Base-by-base conservation (phyloP, 2,797 vertebrate genomes). In the Gadopsis marmoratus region DNA sequence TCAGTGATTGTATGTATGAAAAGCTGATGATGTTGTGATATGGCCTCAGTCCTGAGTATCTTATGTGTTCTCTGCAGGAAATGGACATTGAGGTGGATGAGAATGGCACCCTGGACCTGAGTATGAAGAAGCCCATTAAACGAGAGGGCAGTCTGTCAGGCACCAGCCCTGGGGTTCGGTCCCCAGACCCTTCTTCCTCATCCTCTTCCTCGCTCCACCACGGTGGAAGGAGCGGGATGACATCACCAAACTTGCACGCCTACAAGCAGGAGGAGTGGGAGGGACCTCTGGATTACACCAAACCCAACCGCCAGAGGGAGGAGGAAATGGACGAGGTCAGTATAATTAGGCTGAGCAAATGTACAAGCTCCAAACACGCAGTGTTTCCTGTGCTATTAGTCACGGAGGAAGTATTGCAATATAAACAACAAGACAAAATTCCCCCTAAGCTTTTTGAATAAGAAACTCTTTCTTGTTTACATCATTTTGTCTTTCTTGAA, bases 241-340 rank as follows among this genome's bases (percentile, higher is more conserved):
- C 97, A 45, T 98, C 97, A 1, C 97, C 98, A 1, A 97, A 95
- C 87, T 95, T 96, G 50, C 97, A 96, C 78, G 72, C 94, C 67
- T 97, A 98, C 91, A 98, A 98, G 85, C 98, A 97, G 94, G 98
- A 99, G 41, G 97, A 97, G 58, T 99, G 97, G 97, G 98, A 99
- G 53, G 97, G 97, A 12, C 98, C 98, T 58, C 96, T 99, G 79
- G 98, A 99, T 94, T 99, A 99, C 94, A 99, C 98, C 17, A 99
- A 99, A 93, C 97, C 97, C 84, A 97, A 97, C 91, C 97, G 97
- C 1, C 97, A 97, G 73, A 94, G 98, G 72, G 98, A 99, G 66
- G 98, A 98, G 91, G 98, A 99, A 63, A 89, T 95, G 1, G 98
- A 99, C 63, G 98, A 99, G 97, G 98, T 99, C 88, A 85, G 92